These are phyloP conservation scores for Peromyscus maniculatus DNA, from an alignment of 2,113 vertebrate species.

Conservation along the genomic window DNA sequence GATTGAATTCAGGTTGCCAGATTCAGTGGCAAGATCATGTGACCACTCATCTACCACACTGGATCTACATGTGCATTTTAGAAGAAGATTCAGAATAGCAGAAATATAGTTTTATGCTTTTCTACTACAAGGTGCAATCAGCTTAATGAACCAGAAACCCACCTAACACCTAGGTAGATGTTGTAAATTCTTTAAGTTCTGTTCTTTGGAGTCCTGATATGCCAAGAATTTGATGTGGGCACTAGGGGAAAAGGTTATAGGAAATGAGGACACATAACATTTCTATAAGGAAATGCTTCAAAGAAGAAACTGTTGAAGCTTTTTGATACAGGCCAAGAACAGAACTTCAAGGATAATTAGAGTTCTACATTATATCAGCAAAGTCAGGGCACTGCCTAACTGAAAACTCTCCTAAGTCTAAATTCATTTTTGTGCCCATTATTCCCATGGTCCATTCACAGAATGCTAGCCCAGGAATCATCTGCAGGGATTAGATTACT, in stretches of 20 bases:
- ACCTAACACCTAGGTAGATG: background rate
- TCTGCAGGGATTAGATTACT: background rate
- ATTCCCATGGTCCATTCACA: background rate
- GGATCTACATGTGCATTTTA: background rate
- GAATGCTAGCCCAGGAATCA: background rate
- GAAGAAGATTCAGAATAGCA: background rate
- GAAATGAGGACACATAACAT: background rate
- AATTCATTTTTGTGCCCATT: background rate
- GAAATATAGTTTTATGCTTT: background rate
- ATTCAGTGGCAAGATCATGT: no score
- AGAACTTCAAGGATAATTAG: constrained; percentile 49
- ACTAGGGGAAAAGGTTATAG: background rate
- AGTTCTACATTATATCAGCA: background rate
- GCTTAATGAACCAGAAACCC: background rate
- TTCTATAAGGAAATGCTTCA: constrained; percentile 12
- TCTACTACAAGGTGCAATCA: background rate
- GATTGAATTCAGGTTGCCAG: background rate
- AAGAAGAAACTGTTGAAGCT: background rate
- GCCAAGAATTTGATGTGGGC: background rate
- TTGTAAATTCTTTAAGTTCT: background rate
- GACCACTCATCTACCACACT: no score
- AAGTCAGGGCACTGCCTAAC: background rate
- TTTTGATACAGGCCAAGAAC: background rate
- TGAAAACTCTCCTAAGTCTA: background rate
- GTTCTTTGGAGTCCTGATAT: background rate